Evolutionary conservation across 2,888 invertebrate species (phyloP), one percentile per base, ranked within the genome.

Genomic region (Drosophila greeni): DNA sequence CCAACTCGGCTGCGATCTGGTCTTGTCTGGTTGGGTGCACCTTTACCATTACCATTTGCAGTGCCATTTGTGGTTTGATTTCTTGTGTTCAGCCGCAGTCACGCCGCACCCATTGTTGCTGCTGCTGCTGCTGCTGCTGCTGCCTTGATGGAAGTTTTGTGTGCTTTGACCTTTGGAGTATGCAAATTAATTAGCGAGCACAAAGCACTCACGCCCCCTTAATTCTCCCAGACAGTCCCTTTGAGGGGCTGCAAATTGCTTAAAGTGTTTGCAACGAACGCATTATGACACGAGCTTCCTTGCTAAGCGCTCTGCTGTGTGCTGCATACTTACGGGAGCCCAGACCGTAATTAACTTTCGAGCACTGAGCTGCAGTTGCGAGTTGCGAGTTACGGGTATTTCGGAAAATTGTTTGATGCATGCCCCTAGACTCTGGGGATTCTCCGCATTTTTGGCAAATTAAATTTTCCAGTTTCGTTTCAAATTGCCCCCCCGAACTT

Each of bases 51-150:
- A 34, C 48, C 74, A 72, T 75, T 78, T 81, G 78, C 72, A 75
- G 70, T 75, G 72, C 67, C 78, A 74, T 76, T 82, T 79, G 79
- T 54, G 77, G 80, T 71, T 75, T 77, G 80, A 80, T 76, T 75
- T 69, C 70, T 59, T 67, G 36, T 43, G 58, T 67, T 56, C 62
- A 48, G 26, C 40, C 59, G 37, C 40, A 68, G 61, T 47, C 62
- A 47, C 68, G 59, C 55, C 18, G n/a, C 23, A 23, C 0, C 61
- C 42, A 52, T 58, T 66, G 65, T 53, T 16, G 20, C 72, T 31
- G n/a, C 75, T 73, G 12, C 39, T 39, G 23, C 24, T 3, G n/a
- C n/a, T n/a, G n/a, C n/a, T n/a, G n/a, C n/a, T 16, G 12, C 29
- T 8, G n/a, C 3, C 42, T 73, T 75, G 64, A 72, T 70, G 45